A percentile compares a stretch with the other conserved stretches of the same genome.
These are phyloP conservation scores for Morpho achilles DNA, from an alignment of 2,888 invertebrate genomes.

Conservation along the genomic window DNA sequence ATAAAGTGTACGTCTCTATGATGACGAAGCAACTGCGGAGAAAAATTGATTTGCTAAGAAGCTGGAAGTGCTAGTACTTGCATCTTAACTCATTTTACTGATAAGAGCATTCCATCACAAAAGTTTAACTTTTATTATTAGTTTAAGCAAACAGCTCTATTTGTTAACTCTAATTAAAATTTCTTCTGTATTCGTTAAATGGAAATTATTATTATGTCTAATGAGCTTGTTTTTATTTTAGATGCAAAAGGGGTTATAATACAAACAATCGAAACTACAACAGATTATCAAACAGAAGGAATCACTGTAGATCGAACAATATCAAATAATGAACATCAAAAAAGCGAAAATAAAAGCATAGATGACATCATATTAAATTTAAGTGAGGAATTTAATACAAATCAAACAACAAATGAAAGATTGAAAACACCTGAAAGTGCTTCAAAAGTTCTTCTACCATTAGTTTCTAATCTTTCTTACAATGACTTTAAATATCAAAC, in stretches of 20 bases:
- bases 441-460: constrained; percentile 54
- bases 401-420: constrained; percentile 13
- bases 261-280: constrained; percentile 35
- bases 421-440: constrained; percentile 52
- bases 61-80: too few species aligned
- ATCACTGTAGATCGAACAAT: constrained; percentile 19
- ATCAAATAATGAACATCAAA: constrained; percentile 1
- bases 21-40: too few species aligned
- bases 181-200: too few species aligned
- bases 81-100: too few species aligned
- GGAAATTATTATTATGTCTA: too few species aligned
- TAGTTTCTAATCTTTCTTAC: constrained; percentile 38
- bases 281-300: constrained; percentile 19
- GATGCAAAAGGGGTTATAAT: constrained; percentile 47
- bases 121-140: too few species aligned
- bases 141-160: too few species aligned
- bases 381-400: constrained; percentile 31
- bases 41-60: too few species aligned
- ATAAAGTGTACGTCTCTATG: too few species aligned
- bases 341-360: constrained; percentile 12
- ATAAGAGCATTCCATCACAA: too few species aligned
- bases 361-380: constrained; percentile 15
- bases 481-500: constrained; percentile 43
- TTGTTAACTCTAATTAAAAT: too few species aligned
- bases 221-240: constrained; percentile 39